phyloP scores from a whole-genome alignment of 2,113 vertebrate species.

The Nansenia antarctica region DNA sequence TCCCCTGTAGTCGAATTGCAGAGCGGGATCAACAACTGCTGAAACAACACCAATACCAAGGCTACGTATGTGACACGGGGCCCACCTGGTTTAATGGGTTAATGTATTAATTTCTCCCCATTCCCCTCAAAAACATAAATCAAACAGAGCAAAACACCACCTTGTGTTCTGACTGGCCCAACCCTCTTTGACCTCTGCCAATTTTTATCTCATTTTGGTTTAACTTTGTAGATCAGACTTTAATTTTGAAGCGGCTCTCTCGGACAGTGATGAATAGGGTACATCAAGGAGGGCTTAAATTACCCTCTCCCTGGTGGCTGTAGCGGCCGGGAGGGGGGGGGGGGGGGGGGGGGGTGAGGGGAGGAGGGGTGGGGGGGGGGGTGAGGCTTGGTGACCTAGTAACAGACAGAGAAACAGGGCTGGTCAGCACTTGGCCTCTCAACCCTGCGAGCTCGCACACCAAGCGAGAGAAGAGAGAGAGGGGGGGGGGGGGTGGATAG shows the following conservation, averaged over 20 bases:
- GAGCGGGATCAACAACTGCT: background rate
- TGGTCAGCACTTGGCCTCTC: constrained; percentile 84
- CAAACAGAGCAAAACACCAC: constrained; percentile 59
- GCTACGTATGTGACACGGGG: constrained; percentile 13
- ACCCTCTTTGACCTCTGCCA: constrained; percentile 93
- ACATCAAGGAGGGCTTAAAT: constrained; percentile 95
- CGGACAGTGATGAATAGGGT: constrained; percentile 99
- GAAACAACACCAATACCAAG: background rate
- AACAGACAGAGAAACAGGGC: constrained; percentile 84
- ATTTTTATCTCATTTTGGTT: constrained; percentile 97
- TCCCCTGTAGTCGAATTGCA: background rate
- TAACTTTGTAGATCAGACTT: constrained; percentile 99
- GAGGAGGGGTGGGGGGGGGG: constrained; percentile 22
- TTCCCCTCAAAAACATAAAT: constrained; percentile 78
- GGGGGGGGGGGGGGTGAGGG: constrained; percentile 25
- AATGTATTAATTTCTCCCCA: constrained; percentile 61
- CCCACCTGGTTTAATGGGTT: constrained; percentile 31
- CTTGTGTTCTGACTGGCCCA: constrained; percentile 82
- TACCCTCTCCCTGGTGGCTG: constrained; percentile 90
- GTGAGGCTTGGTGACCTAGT: constrained; percentile 78
- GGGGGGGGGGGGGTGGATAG: background rate
- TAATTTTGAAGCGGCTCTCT: constrained; percentile 92
- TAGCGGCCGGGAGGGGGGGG: constrained; percentile 70
- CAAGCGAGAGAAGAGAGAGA: constrained; percentile 45
- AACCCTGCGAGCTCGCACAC: constrained; percentile 74